Evolutionary conservation across 2,797 vertebrate genomes (phyloP).

Genomic region (Xiphorhynchus erythropygius): DNA sequence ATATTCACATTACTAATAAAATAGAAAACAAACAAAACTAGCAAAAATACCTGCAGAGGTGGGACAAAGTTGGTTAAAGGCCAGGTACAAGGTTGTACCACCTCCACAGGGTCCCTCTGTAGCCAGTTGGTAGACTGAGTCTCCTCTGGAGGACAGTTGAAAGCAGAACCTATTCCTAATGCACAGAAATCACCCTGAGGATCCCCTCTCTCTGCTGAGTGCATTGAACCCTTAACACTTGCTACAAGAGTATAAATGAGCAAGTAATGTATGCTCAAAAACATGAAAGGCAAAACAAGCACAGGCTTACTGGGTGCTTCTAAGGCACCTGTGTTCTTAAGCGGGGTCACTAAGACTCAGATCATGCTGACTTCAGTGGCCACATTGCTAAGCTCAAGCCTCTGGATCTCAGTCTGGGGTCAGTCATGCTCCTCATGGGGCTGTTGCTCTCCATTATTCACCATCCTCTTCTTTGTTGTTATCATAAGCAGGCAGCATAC

Average conservation of each 20-base stretch:
- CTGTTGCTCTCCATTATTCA: conserved; percentile 18
- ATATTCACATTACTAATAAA: background rate
- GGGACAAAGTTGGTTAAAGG: background rate
- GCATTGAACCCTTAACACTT: background rate
- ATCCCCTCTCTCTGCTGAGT: background rate
- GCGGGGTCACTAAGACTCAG: background rate
- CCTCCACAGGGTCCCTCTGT: fast-evolving
- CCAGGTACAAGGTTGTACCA: background rate
- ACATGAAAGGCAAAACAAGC: background rate
- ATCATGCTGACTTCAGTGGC: background rate
- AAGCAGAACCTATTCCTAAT: background rate
- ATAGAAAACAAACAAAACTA: background rate
- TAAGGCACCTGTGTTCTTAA: background rate
- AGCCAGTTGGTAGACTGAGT: background rate
- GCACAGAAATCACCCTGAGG: background rate
- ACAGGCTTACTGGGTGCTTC: background rate
- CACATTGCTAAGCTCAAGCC: background rate
- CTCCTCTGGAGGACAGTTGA: background rate
- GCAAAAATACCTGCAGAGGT: background rate
- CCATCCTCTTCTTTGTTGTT: conserved; percentile 77
- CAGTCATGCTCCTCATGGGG: fast-evolving
- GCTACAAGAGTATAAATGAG: background rate
- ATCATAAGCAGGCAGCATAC: conserved; percentile 98
- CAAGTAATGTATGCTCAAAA: background rate
- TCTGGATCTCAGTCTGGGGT: background rate